Evolutionary conservation across 2,113 vertebrate genomes (phyloP), one percentile per base, ranked within the genome.

Genomic region (Tragelaphus strepsiceros): DNA sequence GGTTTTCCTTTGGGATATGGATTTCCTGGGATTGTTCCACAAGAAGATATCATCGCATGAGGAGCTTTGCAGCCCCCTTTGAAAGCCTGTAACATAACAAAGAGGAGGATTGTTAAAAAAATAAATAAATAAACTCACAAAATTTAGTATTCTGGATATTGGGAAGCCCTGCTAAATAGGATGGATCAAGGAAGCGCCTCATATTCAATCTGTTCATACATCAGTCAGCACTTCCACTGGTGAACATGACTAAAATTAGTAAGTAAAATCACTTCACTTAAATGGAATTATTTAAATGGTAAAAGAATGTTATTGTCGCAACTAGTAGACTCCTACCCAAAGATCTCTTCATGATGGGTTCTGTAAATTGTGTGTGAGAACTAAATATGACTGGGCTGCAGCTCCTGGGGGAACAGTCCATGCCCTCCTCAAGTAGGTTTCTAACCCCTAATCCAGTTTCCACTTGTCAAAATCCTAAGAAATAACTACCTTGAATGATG

Each of bases 1-100:
- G 99, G 99, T 98, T 99, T 99, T 67, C 99, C 99, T 99, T 99
- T 99, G 78, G 99, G 99, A 96, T 99, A 99, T 24, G 99, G 99
- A 97, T 99, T 99, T 97, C 99, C 99, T 95, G 99, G 99, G 94
- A 99, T 99, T 97, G 99, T 99, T 88, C 99, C 99, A 98, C 99
- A 99, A 24, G 99, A 99, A 61, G 99, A 99, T 97, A 99, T 99
- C 99, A 99, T 99, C 85, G 99, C 99, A 93, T 99, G 99, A 86
- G 99, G 99, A 97, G 99, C 99, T 98, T 99, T 99, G 98, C 99
- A 99, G 87, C 99, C 99, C 4, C 99, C 99, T 97, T 99, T 99
- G 96, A 99, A 99, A 96, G 99, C 99, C 99, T 99, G 54, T 19
- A 97, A 97, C 90, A 97, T n/a, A 98, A 97, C 15, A n/a, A 92